A percentile compares a stretch with the other conserved stretches of the same genome.
These are phyloP conservation scores for Sinocyclocheilus maitianheensis DNA, from an alignment of 2,113 vertebrate genomes.

Conservation along the genomic window DNA sequence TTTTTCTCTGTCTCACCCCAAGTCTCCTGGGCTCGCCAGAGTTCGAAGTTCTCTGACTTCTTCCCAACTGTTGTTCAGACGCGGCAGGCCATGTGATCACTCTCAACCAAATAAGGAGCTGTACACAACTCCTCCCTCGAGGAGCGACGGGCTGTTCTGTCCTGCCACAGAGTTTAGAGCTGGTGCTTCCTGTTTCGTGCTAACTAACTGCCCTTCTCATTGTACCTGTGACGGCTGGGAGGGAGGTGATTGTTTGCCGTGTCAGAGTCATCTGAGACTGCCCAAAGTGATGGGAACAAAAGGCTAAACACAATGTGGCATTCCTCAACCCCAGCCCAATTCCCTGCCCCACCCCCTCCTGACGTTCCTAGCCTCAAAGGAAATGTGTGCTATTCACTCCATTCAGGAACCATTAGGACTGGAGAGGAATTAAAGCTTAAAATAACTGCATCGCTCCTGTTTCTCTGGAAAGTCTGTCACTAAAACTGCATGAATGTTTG, in stretches of 20 bases:
- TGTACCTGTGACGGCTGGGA: conserved; percentile 28
- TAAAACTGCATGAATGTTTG: not conserved
- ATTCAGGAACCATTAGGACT: conserved; percentile 13
- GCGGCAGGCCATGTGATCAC: conserved; percentile 57
- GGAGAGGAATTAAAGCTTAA: conserved; percentile 9
- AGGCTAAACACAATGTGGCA: conserved; percentile 37
- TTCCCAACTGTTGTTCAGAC: conserved; percentile 49
- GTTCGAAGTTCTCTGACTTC: conserved; percentile 37
- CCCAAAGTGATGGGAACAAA: conserved; percentile 43
- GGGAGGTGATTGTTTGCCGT: conserved; percentile 16
- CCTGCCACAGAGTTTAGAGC: not conserved
- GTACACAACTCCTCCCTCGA: conserved; percentile 49
- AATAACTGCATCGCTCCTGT: not conserved
- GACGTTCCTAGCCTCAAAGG: not conserved
- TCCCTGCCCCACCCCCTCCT: conserved; percentile 33
- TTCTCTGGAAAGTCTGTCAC: not conserved
- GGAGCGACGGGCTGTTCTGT: not conserved
- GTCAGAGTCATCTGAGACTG: not conserved
- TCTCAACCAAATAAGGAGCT: conserved; percentile 51
- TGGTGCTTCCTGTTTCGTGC: conserved; percentile 41
- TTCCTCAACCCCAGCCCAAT: conserved; percentile 31
- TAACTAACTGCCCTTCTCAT: conserved; percentile 28
- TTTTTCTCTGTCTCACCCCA: not conserved
- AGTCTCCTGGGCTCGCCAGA: conserved; percentile 27
- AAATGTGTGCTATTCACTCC: conserved; percentile 14